Evolutionary conservation across 2,113 vertebrate species (phyloP), one percentile per base, ranked within the genome.

Genomic region (Eupsittula cactorum): DNA sequence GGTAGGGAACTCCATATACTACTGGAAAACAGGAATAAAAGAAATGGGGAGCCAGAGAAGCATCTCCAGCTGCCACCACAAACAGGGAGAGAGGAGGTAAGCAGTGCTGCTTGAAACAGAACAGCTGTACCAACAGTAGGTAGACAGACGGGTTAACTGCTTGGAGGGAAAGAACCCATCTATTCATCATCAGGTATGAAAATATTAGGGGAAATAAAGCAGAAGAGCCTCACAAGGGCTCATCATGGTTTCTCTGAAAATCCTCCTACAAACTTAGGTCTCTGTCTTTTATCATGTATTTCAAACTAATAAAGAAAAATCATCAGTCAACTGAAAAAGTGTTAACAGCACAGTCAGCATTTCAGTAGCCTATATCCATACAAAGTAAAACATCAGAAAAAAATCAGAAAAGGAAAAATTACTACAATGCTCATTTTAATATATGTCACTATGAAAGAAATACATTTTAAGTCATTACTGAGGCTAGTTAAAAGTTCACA

Each of bases 401-500:
- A 83, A 19, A 1, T 2, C 12, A 44, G 27, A 76, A n/a, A 2
- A 49, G 13, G 14, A 89, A 86, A 70, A 65, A 67, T 28, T 63
- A 79, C 16, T 60, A 33, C 15, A 64, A 50, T 37, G 37, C 16
- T 76, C 27, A 24, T 65, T 90, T 73, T 44, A 87, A 79, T 7
- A 29, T 10, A 33, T 0, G 0, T 46, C 47, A 88, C 18, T 25
- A 67, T 0, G 1, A 59, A 90, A 87, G 1, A 85, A 68, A 25
- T 39, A 29, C 23, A 47, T 50, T 63, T 76, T 46, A 88, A 78
- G 49, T 55, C 13, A 75, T 39, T 85, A 53, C 11, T 41, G 62
- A 49, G 7, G 16, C 39, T 39, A 35, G 4, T 16, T 65, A 33
- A 78, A 83, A 81, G 25, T 69, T 90, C 52, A 88, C 10, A 89